Evolutionary conservation across 2,113 vertebrate species (phyloP).

Genomic region (Pardalotus punctatus): DNA sequence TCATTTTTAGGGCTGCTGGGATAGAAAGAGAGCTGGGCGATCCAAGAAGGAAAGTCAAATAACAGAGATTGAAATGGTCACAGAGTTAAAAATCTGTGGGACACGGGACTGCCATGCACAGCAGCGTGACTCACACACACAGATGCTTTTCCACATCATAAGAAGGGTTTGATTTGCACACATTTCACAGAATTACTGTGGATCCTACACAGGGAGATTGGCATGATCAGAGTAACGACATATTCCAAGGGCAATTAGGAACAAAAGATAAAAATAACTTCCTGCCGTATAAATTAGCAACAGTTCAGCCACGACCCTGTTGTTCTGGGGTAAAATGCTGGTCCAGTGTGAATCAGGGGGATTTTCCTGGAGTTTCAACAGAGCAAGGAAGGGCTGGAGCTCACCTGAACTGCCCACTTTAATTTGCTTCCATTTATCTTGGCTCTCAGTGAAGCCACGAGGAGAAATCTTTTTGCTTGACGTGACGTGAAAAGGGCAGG

Average conservation of each 20-base stretch:
- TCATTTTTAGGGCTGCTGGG: not conserved
- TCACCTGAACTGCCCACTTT: not conserved
- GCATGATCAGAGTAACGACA: not conserved
- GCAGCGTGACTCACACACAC: not conserved
- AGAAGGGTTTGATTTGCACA: not conserved
- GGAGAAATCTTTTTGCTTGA: not conserved
- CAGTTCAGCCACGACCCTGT: not conserved
- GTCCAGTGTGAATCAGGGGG: not conserved
- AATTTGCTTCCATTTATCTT: not conserved
- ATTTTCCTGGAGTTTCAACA: not conserved
- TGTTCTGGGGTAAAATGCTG: not conserved
- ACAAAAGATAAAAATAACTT: not conserved
- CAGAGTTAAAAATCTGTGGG: not conserved
- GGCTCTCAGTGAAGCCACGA: not conserved
- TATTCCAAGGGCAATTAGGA: not conserved
- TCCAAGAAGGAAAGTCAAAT: not conserved
- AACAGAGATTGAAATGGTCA: not conserved
- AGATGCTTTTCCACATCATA: conserved; percentile 8
- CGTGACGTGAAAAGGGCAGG: not conserved
- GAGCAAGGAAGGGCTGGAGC: not conserved
- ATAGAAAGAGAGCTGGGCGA: not conserved
- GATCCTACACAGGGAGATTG: not conserved
- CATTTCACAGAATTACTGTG: conserved; percentile 10
- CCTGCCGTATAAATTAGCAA: not conserved
- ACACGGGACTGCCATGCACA: not conserved